phyloP scores from a whole-genome alignment of 1,140 invertebrate genomes.

The Plectrocnemia conspersa region DNA sequence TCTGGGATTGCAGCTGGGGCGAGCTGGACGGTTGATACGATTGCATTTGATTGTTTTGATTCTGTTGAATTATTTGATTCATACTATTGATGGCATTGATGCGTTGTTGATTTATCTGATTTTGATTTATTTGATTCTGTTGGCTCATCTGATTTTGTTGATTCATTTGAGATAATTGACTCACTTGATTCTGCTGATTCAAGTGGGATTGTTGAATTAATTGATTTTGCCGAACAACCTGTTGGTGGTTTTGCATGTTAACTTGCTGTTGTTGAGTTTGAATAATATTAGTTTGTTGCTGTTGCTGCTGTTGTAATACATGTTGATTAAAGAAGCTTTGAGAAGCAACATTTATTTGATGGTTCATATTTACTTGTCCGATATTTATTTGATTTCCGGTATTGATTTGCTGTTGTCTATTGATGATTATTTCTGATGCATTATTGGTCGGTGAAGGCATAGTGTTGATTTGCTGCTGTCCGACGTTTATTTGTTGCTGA shows the following conservation, averaged over 20 bases:
- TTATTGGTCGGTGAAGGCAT: not conserved
- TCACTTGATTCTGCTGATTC: not conserved
- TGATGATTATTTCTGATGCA: not conserved
- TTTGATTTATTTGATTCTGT: slow-evolving; percentile 17
- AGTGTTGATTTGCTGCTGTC: slow-evolving; percentile 36
- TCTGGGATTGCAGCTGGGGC: slow-evolving; percentile 37
- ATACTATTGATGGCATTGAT: not conserved
- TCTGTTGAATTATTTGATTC: slow-evolving; percentile 25
- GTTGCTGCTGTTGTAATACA: slow-evolving; percentile 34
- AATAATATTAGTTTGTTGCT: slow-evolving; percentile 38
- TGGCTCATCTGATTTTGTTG: slow-evolving; percentile 9
- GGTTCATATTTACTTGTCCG: too few relatives aligned
- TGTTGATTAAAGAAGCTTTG: slow-evolving; percentile 27
- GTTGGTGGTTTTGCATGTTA: slow-evolving; percentile 40
- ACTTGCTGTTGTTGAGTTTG: slow-evolving; percentile 41
- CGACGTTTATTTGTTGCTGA: slow-evolving; percentile 6
- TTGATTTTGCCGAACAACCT: slow-evolving; percentile 34
- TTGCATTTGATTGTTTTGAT: slow-evolving; percentile 30
- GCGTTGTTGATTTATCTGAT: slow-evolving; percentile 19
- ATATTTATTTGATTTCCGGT: not conserved
- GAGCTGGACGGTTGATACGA: slow-evolving; percentile 25
- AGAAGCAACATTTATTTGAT: slow-evolving; percentile 18
- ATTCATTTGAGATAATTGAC: not conserved
- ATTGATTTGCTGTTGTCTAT: not conserved
- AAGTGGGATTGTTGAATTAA: not conserved